Conservation (phyloP, 2,113 vertebrate species). For the Myotis lucifugus region DNA sequence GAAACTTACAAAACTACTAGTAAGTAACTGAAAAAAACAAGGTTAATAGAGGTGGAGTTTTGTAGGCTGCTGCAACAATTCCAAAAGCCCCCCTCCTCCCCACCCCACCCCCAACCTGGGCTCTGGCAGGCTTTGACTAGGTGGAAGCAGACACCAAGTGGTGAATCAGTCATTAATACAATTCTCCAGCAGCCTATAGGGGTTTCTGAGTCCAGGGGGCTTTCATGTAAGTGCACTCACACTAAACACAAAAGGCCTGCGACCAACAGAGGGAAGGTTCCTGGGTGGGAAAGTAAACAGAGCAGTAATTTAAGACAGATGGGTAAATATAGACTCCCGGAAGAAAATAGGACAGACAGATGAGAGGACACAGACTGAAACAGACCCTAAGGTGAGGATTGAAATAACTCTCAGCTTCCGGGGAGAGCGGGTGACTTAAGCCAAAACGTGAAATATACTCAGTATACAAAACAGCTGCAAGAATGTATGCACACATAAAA, state of each 20-base stretch:
- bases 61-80: background rate
- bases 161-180: background rate
- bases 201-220: background rate
- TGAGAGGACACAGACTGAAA: background rate
- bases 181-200: background rate
- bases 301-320: constrained; percentile 35
- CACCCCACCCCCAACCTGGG: too few relatives aligned
- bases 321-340: background rate
- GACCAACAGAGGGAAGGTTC: background rate
- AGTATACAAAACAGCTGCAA: rapidly evolving
- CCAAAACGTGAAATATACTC: background rate
- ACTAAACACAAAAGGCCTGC: background rate
- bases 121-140: background rate
- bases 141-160: too few relatives aligned
- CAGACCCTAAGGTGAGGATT: background rate
- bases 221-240: background rate
- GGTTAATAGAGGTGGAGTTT: background rate
- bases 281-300: constrained; percentile 41
- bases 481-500: background rate
- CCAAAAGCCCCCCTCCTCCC: background rate
- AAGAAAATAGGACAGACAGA: background rate
- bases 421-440: background rate
- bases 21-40: rapidly evolving
- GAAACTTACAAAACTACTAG: background rate
- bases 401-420: background rate